These are phyloP conservation scores for Hylaea fasciaria DNA, from an alignment of 2,888 invertebrate genomes.

Conservation along the genomic window DNA sequence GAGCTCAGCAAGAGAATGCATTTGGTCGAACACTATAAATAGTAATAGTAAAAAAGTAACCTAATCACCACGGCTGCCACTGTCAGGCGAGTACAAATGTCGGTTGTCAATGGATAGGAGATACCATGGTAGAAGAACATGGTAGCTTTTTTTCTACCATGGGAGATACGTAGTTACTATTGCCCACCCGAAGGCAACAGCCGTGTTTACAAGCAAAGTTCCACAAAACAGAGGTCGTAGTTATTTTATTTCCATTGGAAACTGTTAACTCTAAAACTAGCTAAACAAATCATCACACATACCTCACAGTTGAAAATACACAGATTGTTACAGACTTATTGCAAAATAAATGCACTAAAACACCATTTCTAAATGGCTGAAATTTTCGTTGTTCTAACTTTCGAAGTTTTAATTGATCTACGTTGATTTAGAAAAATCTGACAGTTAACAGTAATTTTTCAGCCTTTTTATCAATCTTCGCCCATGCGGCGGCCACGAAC, in stretches of 20 bases:
- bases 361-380: not conserved
- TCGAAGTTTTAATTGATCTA: not conserved
- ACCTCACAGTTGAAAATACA: conserved; percentile 36
- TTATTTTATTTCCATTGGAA: conserved; percentile 67
- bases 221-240: conserved; percentile 45
- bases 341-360: conserved; percentile 22
- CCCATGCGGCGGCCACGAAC: no score
- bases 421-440: not conserved
- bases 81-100: conserved; percentile 1
- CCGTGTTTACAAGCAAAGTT: conserved; percentile 37
- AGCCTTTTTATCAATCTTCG: not conserved
- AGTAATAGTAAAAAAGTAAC: conserved; percentile 19
- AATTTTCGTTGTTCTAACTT: not conserved
- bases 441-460: not conserved
- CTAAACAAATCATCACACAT: conserved; percentile 54
- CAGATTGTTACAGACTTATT: conserved; percentile 5
- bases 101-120: not conserved
- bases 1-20: conserved; percentile 37
- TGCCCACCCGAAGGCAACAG: conserved; percentile 12
- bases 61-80: conserved; percentile 23
- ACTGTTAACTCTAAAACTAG: conserved; percentile 64
- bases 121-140: not conserved
- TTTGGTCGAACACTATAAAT: conserved; percentile 39
- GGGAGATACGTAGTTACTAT: no score
- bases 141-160: no score